Evolutionary conservation across 2,888 invertebrate species (phyloP), one percentile per base, ranked within the genome.

Genomic region (Synergus gifuensis): DNA sequence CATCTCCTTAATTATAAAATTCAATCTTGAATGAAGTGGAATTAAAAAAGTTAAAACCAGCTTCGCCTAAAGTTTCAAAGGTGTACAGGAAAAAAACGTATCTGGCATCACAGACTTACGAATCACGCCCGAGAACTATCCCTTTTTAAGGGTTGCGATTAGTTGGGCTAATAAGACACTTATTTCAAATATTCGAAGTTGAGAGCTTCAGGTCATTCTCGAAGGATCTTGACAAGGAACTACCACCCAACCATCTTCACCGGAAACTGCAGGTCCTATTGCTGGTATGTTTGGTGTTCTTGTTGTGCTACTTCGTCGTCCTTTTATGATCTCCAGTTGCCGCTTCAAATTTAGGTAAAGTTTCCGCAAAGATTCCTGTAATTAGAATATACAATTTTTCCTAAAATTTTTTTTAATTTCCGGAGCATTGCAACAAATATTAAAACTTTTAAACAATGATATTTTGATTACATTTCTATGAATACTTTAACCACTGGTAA

Each of bases 361-460:
- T 88, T 95, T 94, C 86, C 95, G 93, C 86, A 96, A 92, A 78
- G 95, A 95, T 88, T 96, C 95, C 95, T 95, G 93, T 12, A 92
- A 73, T n/a, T 36, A 54, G 40, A 46, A 58, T 7, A 76, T 76
- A 60, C 4, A 11, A n/a, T 54, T 54, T 8, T n/a, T n/a, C 5
- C 54, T n/a, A 54, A 8, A 9, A 8, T 54, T 54, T 2, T 54
- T 54, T n/a, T 8, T 9, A 3, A n/a, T n/a, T 54, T 54, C 5
- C 5, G 0, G 36, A 36, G 36, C 36, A 36, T 36, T 36, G 5
- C 0, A 36, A 36, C 5, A 36, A 36, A 36, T 36, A 36, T 36
- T 36, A 4, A 36, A 36, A 36, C 5, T 36, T 36, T 36, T 5
- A 36, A 36, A 36, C 5, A 36, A 36, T n/a, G n/a, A n/a, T 36